A percentile compares a stretch with the other conserved stretches of the same genome.
phyloP scores from a whole-genome alignment of 2,113 vertebrate genomes.

The Paedocypris sp. region DNA sequence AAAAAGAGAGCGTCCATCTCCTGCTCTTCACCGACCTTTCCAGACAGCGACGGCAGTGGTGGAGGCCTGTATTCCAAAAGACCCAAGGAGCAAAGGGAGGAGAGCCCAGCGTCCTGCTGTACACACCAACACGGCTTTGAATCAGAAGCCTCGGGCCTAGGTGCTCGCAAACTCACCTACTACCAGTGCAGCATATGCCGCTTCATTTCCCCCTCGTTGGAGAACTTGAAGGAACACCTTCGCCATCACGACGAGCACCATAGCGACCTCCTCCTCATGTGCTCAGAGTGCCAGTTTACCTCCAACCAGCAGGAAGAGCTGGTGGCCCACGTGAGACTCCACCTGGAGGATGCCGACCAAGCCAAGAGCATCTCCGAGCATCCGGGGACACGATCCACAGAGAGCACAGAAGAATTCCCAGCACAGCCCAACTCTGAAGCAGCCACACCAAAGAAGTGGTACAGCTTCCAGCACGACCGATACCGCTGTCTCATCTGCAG shows the following conservation, averaged over 20 bases:
- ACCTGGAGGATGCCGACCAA: conserved; percentile 52
- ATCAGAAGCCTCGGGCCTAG: conserved; percentile 15
- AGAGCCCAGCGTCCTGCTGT: conserved; percentile 27
- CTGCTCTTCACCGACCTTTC: conserved; percentile 24
- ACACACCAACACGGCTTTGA: background rate
- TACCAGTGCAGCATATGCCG: conserved; percentile 92
- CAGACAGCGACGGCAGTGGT: conserved; percentile 42
- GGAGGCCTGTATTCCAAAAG: conserved; percentile 59
- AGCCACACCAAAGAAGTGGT: conserved; percentile 23
- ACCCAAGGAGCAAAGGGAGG: conserved; percentile 46
- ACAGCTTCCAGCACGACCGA: conserved; percentile 71
- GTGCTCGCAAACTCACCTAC: conserved; percentile 65
- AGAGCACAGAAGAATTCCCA: conserved; percentile 14
- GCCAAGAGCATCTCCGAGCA: background rate
- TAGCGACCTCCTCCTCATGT: conserved; percentile 85
- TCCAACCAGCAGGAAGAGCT: conserved; percentile 79
- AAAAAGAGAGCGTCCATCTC: conserved; percentile 67
- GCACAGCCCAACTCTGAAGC: background rate
- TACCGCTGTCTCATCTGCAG: conserved; percentile 93
- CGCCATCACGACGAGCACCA: conserved; percentile 82
- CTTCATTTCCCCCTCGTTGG: conserved; percentile 72
- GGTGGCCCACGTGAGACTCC: conserved; percentile 74
- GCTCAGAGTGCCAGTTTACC: conserved; percentile 79
- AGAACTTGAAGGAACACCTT: conserved; percentile 76
- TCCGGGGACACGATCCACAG: conserved; percentile 30